Base-by-base conservation (phyloP, 64 coral and sea anemone genomes). In the Montipora efflorescens region DNA sequence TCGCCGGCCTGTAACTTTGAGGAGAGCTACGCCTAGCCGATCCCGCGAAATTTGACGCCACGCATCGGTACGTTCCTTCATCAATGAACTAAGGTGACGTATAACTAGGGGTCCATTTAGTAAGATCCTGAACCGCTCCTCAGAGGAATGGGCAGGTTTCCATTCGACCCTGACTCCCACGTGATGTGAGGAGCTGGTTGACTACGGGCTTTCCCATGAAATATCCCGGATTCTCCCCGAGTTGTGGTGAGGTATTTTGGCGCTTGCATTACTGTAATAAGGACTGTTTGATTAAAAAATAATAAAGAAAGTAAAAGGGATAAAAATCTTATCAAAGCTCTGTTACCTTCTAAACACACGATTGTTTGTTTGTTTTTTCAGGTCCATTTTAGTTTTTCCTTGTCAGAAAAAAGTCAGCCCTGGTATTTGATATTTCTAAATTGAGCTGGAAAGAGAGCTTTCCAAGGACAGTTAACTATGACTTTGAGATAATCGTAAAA, bases 111-210 rank as follows among this genome's bases (percentile, higher is more conserved):
- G 89, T 12, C 91, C 92, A 61, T 48, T 88, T 1, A 91, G 92
- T 74, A 95, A 47, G 5, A 96, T 87, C 5, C 79, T 83, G 25
- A 25, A 25, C 25, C 25, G 0, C 25, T 25, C 25, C 76, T 96
- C 91, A 91, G 76, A 19, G 97, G 88, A 49, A 98, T 87, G 77
- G 97, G 92, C 89, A 55, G 78, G 94, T 95, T 94, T 57, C 97
- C 97, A 45, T 98, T 95, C 45, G 78, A 23, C 74, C 97, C 97
- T 77, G 76, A 75, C 14, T 92, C 97, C 97, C 97, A 98, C 0
- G 95, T 89, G 8, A 98, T 98, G 52, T 93, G 95, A 18, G 97
- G 97, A 6, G 97, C 88, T 75, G 97, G 97, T 43, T 96, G 92
- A 1, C 97, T 94, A 58, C 97, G 94, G 55, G 97, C 97, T 47